Percentiles rank a stretch among this genome's conserved stretches.
phyloP scores from a whole-genome alignment of 2,888 invertebrate species.

The Eledona agricola region DNA sequence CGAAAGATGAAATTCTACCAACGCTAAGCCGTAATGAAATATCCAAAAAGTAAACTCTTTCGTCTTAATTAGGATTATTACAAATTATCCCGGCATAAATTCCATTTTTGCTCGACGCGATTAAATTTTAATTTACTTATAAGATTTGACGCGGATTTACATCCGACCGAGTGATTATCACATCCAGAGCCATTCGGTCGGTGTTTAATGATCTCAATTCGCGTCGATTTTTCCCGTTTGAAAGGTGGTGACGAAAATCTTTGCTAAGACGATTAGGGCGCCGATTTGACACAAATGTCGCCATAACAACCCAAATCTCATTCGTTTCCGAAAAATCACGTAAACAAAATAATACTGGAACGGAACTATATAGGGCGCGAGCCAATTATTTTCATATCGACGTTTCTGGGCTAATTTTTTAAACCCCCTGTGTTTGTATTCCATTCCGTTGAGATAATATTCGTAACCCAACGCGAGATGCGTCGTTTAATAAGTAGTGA shows the following conservation, averaged over 20 bases:
- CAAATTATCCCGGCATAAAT: conserved; percentile 25
- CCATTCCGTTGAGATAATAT: conserved; percentile 23
- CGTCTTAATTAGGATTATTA: conserved; percentile 21
- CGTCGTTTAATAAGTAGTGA: conserved; percentile 22
- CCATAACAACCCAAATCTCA: conserved; percentile 25
- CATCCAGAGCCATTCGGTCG: conserved; percentile 18
- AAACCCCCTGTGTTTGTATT: conserved; percentile 16
- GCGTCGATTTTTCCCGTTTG: conserved; percentile 4
- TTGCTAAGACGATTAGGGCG: conserved; percentile 32
- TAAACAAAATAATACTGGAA: conserved; percentile 12
- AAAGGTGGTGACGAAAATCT: conserved; percentile 22
- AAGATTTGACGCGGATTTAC: too few relatives aligned
- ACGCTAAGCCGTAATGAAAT: conserved; percentile 23
- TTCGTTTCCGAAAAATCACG: conserved; percentile 13
- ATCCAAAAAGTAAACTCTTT: conserved; percentile 21
- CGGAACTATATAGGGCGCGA: neutral
- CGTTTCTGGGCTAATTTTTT: conserved; percentile 10
- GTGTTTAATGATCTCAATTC: conserved; percentile 12
- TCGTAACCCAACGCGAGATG: conserved; percentile 6
- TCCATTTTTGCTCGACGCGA: too few relatives aligned
- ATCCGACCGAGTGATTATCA: conserved; percentile 23
- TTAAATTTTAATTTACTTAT: too few relatives aligned
- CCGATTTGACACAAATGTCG: conserved; percentile 27
- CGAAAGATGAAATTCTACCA: conserved; percentile 23
- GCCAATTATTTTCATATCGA: conserved; percentile 5